phyloP scores from a whole-genome alignment of 2,888 invertebrate species.

The Parnassius smintheus region DNA sequence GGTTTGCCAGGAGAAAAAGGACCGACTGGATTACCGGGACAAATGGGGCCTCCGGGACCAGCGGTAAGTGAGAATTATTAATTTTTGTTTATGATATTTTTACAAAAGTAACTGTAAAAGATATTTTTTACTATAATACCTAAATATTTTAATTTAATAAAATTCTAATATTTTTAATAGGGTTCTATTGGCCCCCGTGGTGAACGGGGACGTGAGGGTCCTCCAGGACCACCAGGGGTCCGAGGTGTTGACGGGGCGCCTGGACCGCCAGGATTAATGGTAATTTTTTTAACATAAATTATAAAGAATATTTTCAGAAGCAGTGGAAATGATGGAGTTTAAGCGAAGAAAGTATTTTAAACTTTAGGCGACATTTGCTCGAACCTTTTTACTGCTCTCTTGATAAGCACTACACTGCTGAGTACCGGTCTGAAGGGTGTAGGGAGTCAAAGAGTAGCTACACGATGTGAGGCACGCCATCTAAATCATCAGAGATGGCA shows the following conservation, averaged over 20 bases:
- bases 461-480: no score
- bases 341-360: no score
- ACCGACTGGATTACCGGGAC: constrained; percentile 83
- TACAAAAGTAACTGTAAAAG: not conserved
- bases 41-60: constrained; percentile 87
- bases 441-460: no score
- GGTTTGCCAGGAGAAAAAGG: constrained; percentile 90
- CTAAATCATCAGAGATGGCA: no score
- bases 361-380: no score
- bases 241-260: constrained; percentile 90
- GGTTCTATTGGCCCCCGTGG: constrained; percentile 90
- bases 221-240: constrained; percentile 88
- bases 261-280: constrained; percentile 88
- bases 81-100: not conserved
- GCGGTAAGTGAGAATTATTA: constrained; percentile 69
- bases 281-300: constrained; percentile 51
- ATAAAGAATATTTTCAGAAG: no score
- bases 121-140: not conserved
- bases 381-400: no score
- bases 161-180: constrained; percentile 53
- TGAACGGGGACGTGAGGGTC: constrained; percentile 92
- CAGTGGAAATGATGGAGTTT: no score
- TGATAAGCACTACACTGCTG: no score
- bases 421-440: no score
- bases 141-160: constrained; percentile 2